These are phyloP conservation scores for Meiosimyza decipiens DNA, from an alignment of 2,888 invertebrate species.

Conservation along the genomic window DNA sequence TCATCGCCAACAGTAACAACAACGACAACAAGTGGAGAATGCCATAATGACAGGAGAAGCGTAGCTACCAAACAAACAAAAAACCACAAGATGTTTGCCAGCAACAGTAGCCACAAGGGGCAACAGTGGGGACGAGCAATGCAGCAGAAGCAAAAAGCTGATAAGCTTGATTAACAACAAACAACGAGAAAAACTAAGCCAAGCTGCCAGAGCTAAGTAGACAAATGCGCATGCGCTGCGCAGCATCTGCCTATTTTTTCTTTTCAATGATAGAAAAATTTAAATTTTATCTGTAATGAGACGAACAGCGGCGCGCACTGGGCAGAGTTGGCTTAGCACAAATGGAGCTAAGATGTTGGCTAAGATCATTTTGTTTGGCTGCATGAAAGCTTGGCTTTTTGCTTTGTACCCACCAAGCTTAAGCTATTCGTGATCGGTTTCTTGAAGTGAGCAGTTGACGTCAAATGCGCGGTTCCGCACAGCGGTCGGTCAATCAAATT, in stretches of 20 bases:
- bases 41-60: slow-evolving; percentile 7
- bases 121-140: not conserved
- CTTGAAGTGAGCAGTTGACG: slow-evolving; percentile 64
- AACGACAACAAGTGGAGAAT: too few species aligned
- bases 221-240: too few species aligned
- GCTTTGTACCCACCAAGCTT: slow-evolving; percentile 39
- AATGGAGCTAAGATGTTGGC: slow-evolving; percentile 40
- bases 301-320: not conserved
- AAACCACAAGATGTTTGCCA: slow-evolving; percentile 10
- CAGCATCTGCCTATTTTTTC: too few species aligned
- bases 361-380: slow-evolving; percentile 19
- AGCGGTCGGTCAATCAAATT: too few species aligned
- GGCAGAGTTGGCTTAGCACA: slow-evolving; percentile 8
- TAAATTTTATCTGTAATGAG: slow-evolving; percentile 21
- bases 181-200: too few species aligned
- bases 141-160: not conserved
- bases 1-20: not conserved
- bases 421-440: slow-evolving; percentile 65
- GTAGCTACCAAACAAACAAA: slow-evolving; percentile 6
- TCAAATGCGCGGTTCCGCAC: slow-evolving; percentile 26
- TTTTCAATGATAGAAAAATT: not conserved
- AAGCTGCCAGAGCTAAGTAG: too few species aligned
- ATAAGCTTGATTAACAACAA: slow-evolving; percentile 18
- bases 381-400: slow-evolving; percentile 30
- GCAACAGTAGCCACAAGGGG: not conserved